Base-by-base conservation (phyloP, 2,888 invertebrate species). In the Pachliopta kotzebuea region DNA sequence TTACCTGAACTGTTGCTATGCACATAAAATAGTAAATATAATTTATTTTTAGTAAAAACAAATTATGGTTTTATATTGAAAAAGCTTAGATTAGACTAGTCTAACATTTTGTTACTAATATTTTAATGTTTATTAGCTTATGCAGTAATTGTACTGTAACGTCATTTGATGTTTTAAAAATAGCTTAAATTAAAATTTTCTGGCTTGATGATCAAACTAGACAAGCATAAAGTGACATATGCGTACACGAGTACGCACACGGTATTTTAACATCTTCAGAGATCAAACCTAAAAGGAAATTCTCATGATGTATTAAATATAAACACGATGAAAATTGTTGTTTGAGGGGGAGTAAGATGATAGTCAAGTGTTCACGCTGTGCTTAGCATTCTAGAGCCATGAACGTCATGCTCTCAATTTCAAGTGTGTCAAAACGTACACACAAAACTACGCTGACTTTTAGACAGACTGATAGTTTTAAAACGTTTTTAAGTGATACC, bases 321-420 rank as follows among this genome's bases (percentile, higher is more conserved):
- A 53, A 57, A 56, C 56, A 62, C 18, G 31, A 42, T 42, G 61
- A 65, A 60, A 56, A 54, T 56, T 49, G 18, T 31, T 45, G 49
- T 8, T 56, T 29, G n/a, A 56, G 49, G 65, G 65, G 63, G 49
- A 57, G 54, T 45, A 58, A 62, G 61, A 65, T 61, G 65, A 65
- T 62, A 62, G 61, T 54, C 55, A 60, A 65, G 65, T 65, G 62
- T 62, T 65, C 58, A 65, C 59, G 59, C 62, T 49, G 55, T 50
- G 58, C 61, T 54, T 58, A 18, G 29, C 54, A 54, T 24, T 65
- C 54, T 62, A 62, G 58, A 58, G 65, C 65, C 62, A 58, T 65
- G 58, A 55, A 65, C 62, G 50, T 31, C 62, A 62, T 54, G 61
- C 26, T 65, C 57, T 61, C 29, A 50, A 62, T 58, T 62, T 31